Evolutionary conservation across 1,140 invertebrate genomes (phyloP).

Genomic region (Scylla paramamosain): DNA sequence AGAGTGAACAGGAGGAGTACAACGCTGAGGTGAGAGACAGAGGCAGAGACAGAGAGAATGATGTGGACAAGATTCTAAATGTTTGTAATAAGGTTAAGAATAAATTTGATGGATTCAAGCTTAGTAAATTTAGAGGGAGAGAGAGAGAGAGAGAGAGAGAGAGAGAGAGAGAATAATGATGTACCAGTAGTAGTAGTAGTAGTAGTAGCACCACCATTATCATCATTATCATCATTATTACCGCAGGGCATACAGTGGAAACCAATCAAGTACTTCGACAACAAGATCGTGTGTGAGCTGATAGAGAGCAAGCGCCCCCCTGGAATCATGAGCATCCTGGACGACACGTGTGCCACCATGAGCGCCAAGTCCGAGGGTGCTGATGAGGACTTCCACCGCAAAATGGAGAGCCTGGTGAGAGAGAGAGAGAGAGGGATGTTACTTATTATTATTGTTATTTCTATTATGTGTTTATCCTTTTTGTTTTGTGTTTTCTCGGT

Average conservation of each 20-base stretch:
- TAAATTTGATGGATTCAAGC: too few relatives aligned
- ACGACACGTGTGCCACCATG: slow-evolving; percentile 89
- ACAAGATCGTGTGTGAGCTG: slow-evolving; percentile 87
- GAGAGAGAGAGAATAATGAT: too few relatives aligned
- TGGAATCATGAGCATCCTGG: slow-evolving; percentile 86
- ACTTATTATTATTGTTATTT: background rate
- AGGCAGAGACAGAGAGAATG: background rate
- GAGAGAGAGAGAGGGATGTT: too few relatives aligned
- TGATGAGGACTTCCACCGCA: slow-evolving; percentile 80
- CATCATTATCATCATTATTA: too few relatives aligned
- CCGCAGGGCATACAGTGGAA: slow-evolving; percentile 86
- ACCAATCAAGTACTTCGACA: slow-evolving; percentile 89
- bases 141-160: too few relatives aligned
- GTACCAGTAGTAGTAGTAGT: too few relatives aligned
- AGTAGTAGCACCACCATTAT: too few relatives aligned
- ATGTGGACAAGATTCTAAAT: too few relatives aligned
- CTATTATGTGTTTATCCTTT: background rate
- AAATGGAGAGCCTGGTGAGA: slow-evolving; percentile 65
- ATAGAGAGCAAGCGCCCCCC: slow-evolving; percentile 84
- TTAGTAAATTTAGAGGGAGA: too few relatives aligned
- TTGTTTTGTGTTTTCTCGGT: background rate
- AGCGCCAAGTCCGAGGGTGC: slow-evolving; percentile 87
- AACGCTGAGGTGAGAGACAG: slow-evolving; percentile 82
- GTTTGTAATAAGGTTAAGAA: too few relatives aligned
- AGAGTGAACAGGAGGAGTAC: slow-evolving; percentile 85